A percentile compares a stretch with the other conserved stretches of the same genome.
Evolutionary conservation across 2,113 vertebrate genomes (phyloP).

Genomic region (Chlorodrepanis virens): DNA sequence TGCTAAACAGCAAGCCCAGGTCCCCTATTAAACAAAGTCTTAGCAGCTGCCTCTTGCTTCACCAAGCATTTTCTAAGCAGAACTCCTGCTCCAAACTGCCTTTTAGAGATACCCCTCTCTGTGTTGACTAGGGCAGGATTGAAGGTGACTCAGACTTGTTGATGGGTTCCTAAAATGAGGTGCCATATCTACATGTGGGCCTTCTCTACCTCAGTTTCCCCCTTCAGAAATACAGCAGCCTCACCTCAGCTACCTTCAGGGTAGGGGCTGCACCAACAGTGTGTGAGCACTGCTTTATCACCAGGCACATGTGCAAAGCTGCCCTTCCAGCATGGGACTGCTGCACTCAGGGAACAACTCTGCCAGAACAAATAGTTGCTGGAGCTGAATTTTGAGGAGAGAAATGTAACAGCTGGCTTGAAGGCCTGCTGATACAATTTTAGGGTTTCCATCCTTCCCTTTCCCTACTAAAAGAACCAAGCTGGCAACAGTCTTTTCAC

Average conservation of each 20-base stretch:
- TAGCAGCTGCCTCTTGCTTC: background rate
- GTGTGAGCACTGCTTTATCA: background rate
- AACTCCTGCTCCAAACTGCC: background rate
- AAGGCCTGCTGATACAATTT: background rate
- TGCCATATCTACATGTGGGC: background rate
- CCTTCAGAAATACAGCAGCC: background rate
- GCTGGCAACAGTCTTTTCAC: background rate
- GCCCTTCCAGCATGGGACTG: background rate
- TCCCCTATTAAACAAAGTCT: background rate
- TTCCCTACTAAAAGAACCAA: background rate
- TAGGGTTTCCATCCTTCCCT: background rate
- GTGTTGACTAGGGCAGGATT: background rate
- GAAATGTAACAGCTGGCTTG: background rate
- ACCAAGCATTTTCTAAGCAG: background rate
- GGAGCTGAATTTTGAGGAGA: background rate
- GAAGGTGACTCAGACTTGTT: accelerated
- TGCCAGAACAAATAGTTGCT: background rate
- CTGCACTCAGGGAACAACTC: background rate
- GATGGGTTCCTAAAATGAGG: background rate
- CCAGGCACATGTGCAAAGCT: background rate
- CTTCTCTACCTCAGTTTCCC: background rate
- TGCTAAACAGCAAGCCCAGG: background rate
- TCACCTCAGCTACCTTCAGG: background rate
- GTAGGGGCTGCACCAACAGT: background rate
- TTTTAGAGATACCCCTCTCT: background rate